Evolutionary conservation across 2,797 vertebrate species (phyloP), one percentile per base, ranked within the genome.

Genomic region (Crypturellus tataupa): DNA sequence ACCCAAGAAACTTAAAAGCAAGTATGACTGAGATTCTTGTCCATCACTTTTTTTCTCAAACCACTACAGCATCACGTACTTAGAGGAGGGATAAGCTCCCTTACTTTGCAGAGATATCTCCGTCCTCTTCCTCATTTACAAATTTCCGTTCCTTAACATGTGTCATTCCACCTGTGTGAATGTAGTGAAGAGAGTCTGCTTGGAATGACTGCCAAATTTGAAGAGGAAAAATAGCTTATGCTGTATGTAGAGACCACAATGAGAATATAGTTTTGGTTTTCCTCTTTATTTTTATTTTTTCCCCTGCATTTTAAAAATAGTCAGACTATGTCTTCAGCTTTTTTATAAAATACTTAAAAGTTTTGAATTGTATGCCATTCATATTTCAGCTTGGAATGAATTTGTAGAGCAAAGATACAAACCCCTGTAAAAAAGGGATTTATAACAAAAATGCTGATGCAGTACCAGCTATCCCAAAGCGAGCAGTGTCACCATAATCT

Each of bases 211-310:
- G 70, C 35, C 33, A 86, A 9, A 12, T 84, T 90, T 79, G 76
- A 87, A 94, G 75, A 67, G 25, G 25, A 49, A 93, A 92, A 87
- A 23, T 8, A 56, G 49, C 91, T 83, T 75, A 27, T 64, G 47
- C 33, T 37, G 1, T 80, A 39, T 35, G 5, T 40, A 10, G 25
- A 73, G 9, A 40, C 27, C 94, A 87, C 56, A 85, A 59, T 40
- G 9, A 62, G 15, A 84, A 65, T 24, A 46, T 19, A 62, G 12
- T 33, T 91, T 79, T 39, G 12, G 4, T 39, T 86, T 85, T 91
- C 20, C 76, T 39, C 11, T 87, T 91, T 70, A 46, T 39, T 39
- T 87, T 91, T 70, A 46, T 5, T 80, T 78, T 95, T 73, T 12
- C 75, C 73, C 49, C 35, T 86, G 5, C 4, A 33, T 3, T 55